phyloP scores from a whole-genome alignment of 2,888 invertebrate species.

The Latrodectus hesperus region DNA sequence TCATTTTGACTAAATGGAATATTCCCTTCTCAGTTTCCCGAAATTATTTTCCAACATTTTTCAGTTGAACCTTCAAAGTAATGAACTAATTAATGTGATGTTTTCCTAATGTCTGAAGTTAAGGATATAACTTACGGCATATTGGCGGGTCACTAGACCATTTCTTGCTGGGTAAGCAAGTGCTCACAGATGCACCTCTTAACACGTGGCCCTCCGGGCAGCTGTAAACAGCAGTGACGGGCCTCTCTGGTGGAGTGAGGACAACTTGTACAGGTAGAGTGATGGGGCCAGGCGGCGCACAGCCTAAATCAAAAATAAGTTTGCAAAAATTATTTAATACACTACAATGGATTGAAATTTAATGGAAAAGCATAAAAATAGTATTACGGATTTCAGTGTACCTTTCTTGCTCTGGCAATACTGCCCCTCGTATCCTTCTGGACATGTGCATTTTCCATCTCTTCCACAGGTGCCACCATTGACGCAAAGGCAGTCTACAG shows the following conservation, averaged over 20 bases:
- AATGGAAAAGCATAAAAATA: not conserved
- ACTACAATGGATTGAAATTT: not conserved
- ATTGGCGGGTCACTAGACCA: slow-evolving; percentile 63
- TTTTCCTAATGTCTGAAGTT: not conserved
- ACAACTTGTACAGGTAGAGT: slow-evolving; percentile 29
- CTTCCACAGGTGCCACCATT: slow-evolving; percentile 67
- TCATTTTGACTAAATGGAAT: too few species aligned
- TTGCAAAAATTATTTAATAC: not conserved
- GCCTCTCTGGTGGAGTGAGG: slow-evolving; percentile 32
- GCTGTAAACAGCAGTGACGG: slow-evolving; percentile 55
- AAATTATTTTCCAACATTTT: too few species aligned
- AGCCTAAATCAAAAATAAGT: slow-evolving; percentile 28
- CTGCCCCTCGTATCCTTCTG: slow-evolving; percentile 53
- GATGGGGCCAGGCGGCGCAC: slow-evolving; percentile 17
- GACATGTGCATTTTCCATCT: slow-evolving; percentile 61
- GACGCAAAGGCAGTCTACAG: slow-evolving; percentile 65
- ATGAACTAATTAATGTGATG: too few species aligned
- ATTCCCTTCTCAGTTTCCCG: too few species aligned
- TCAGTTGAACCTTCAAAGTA: too few species aligned
- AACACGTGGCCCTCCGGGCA: slow-evolving; percentile 43
- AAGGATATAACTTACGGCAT: slow-evolving; percentile 58
- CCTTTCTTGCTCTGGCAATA: slow-evolving; percentile 66
- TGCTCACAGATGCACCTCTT: slow-evolving; percentile 42
- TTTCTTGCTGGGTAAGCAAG: slow-evolving; percentile 40
- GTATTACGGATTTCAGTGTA: slow-evolving; percentile 6